Percentiles rank a stretch among this genome's conserved stretches.
phyloP scores from a whole-genome alignment of 2,888 invertebrate genomes.

The Brachycybe producta region DNA sequence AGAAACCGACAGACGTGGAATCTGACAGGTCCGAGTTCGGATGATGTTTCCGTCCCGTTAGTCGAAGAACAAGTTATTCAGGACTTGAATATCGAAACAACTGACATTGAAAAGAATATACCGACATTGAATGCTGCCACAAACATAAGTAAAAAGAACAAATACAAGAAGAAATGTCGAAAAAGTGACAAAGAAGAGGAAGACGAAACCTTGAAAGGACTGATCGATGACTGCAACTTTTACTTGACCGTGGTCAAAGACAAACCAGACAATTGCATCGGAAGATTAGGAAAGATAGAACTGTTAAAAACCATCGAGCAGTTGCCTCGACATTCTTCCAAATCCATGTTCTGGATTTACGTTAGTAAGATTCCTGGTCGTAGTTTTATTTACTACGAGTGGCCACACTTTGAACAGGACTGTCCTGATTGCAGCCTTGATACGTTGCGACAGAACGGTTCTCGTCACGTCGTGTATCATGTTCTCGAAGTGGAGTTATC shows the following conservation, averaged over 20 bases:
- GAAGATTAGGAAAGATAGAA: neutral
- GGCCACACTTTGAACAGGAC: constrained; percentile 20
- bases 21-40: too few species aligned
- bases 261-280: neutral
- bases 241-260: constrained; percentile 1
- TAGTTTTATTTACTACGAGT: constrained; percentile 30
- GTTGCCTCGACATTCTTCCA: neutral
- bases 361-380: constrained; percentile 25
- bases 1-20: too few species aligned
- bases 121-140: too few species aligned
- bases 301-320: neutral
- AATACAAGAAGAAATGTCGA: neutral
- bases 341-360: constrained; percentile 29
- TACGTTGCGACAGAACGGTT: too few species aligned
- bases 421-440: constrained; percentile 21
- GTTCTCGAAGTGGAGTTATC: too few species aligned
- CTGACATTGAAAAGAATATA: too few species aligned
- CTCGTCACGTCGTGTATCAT: too few species aligned
- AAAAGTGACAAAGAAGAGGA: neutral
- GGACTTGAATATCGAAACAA: too few species aligned
- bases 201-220: neutral
- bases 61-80: too few species aligned
- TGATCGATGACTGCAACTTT: neutral
- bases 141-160: neutral
- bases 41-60: too few species aligned